phyloP scores from a whole-genome alignment of 1,140 invertebrate genomes.

The Asobara japonica region DNA sequence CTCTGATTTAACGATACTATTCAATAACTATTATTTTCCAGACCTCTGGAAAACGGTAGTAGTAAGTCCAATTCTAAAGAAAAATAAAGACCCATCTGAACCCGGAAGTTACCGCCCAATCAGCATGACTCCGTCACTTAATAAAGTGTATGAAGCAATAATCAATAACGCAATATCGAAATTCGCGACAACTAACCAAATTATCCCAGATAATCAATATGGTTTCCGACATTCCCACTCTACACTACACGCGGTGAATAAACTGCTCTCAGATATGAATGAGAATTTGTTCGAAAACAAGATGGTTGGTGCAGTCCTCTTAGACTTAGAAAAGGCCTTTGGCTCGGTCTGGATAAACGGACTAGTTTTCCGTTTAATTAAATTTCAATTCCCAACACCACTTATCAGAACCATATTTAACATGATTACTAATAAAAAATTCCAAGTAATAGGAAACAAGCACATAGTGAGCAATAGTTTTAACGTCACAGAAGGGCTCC shows the following conservation, averaged over 20 bases:
- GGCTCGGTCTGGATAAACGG: conserved; percentile 19
- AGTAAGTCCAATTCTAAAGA: conserved; percentile 19
- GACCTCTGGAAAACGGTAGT: conserved; percentile 4
- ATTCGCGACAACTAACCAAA: neutral
- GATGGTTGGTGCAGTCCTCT: neutral
- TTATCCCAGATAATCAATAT: conserved; percentile 24
- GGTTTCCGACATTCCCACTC: conserved; percentile 16
- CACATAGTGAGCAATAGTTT: neutral
- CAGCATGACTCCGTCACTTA: neutral
- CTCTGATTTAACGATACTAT: neutral
- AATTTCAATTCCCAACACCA: neutral
- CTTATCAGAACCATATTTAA: neutral
- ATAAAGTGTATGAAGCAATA: conserved; percentile 22
- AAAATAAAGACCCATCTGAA: neutral
- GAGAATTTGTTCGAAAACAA: neutral
- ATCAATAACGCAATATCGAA: conserved; percentile 7
- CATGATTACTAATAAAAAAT: conserved; percentile 11
- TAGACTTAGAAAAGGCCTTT: conserved; percentile 20
- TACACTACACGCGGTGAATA: conserved; percentile 21
- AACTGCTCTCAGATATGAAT: conserved; percentile 14
- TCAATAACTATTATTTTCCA: conserved; percentile 28
- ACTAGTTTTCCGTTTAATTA: neutral
- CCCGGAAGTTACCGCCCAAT: conserved; percentile 17
- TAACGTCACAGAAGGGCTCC: neutral
- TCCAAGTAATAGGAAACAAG: neutral